Evolutionary conservation across 2,113 vertebrate species (phyloP).

Genomic region (Ameiurus melas): DNA sequence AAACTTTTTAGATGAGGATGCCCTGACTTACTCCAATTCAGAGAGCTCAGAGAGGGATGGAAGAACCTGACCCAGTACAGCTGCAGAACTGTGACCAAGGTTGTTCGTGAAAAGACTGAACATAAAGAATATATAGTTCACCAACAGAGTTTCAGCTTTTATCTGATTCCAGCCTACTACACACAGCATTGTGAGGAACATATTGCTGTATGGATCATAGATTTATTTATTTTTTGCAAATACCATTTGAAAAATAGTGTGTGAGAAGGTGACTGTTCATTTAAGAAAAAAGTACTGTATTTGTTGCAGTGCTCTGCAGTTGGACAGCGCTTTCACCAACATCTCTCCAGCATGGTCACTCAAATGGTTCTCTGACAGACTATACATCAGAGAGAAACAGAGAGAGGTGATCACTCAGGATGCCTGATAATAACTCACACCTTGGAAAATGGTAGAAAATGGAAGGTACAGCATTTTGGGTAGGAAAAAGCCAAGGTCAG

Average conservation of each 20-base stretch:
- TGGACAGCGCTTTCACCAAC: constrained; percentile 69
- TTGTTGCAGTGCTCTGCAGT: constrained; percentile 73
- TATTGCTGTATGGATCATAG: not conserved
- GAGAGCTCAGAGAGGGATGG: constrained; percentile 65
- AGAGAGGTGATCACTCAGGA: not conserved
- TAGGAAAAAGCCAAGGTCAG: not conserved
- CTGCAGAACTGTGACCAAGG: constrained; percentile 70
- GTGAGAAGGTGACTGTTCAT: not conserved
- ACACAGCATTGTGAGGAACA: not conserved
- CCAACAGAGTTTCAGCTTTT: not conserved
- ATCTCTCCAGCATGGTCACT: constrained; percentile 69
- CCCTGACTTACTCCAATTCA: constrained; percentile 78
- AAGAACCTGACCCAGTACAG: constrained; percentile 70
- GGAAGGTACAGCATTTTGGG: not conserved
- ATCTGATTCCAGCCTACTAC: not conserved
- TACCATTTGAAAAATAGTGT: not conserved
- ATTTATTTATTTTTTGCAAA: not conserved
- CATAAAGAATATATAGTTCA: constrained; percentile 1
- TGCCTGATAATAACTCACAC: not conserved
- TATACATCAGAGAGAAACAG: constrained; percentile 55
- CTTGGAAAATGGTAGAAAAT: not conserved
- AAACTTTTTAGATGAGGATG: not conserved
- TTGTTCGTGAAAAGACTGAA: constrained; percentile 77
- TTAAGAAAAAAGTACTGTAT: constrained; percentile 73
- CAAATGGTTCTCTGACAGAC: constrained; percentile 77